Conservation (phyloP, 2,888 invertebrate genomes). For the Phlogophora meticulosa region DNA sequence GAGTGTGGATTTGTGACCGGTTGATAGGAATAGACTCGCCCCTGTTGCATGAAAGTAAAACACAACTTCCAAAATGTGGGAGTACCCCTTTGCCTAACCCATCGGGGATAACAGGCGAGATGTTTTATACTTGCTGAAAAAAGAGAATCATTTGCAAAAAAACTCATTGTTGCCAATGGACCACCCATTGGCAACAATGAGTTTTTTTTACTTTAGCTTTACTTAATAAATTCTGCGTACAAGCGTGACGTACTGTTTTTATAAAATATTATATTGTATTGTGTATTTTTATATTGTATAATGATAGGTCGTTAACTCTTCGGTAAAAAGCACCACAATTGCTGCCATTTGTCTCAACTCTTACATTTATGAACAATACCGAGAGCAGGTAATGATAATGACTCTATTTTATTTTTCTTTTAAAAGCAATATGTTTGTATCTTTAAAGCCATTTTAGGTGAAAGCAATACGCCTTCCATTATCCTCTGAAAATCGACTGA, state of each 20-base stretch:
- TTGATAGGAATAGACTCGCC: too few species aligned
- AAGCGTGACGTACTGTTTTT: neutral
- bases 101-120: too few species aligned
- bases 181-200: too few species aligned
- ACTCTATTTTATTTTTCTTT: constrained; percentile 46
- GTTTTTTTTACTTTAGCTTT: neutral
- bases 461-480: neutral
- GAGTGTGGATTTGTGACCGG: too few species aligned
- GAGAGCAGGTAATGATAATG: constrained; percentile 44
- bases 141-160: too few species aligned
- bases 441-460: constrained; percentile 25
- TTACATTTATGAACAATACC: constrained; percentile 45
- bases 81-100: too few species aligned
- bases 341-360: constrained; percentile 37
- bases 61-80: too few species aligned
- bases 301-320: constrained; percentile 33
- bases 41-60: too few species aligned
- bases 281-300: constrained; percentile 6
- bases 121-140: too few species aligned
- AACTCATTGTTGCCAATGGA: too few species aligned
- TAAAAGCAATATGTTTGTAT: constrained; percentile 26
- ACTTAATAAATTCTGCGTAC: neutral
- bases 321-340: constrained; percentile 41
- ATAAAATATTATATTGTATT: too few species aligned
- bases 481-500: neutral